Percentiles rank a stretch among this genome's conserved stretches.
phyloP scores from a whole-genome alignment of 2,888 invertebrate species.

The Sabatieria punctata region DNA sequence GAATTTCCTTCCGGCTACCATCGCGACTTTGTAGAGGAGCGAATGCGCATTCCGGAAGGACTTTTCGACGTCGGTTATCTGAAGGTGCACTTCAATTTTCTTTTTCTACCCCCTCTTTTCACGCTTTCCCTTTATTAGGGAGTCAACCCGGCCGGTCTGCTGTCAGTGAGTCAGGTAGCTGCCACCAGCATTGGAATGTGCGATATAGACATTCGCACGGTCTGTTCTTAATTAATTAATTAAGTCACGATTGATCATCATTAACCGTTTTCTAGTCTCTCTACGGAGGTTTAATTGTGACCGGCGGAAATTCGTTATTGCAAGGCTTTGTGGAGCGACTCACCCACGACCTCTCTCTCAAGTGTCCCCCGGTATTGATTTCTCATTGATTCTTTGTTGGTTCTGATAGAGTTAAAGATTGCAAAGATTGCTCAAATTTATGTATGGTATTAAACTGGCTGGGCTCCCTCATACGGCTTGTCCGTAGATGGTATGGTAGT shows the following conservation, averaged over 20 bases:
- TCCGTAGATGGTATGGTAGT: no score
- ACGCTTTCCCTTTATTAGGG: not conserved
- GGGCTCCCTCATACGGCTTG: no score
- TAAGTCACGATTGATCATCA: conserved; percentile 6
- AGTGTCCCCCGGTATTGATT: conserved; percentile 55
- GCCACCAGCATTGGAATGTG: conserved; percentile 83
- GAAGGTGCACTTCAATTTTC: not conserved
- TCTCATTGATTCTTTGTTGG: not conserved
- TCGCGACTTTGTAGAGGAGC: conserved; percentile 79
- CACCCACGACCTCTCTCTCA: conserved; percentile 62
- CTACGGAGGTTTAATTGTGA: conserved; percentile 83
- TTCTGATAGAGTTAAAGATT: no score
- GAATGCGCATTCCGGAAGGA: conserved; percentile 81
- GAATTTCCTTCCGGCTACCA: conserved; percentile 96
- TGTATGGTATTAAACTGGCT: no score
- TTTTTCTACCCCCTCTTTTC: not conserved
- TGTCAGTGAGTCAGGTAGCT: conserved; percentile 41
- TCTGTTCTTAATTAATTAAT: conserved; percentile 32
- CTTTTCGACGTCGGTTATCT: conserved; percentile 59
- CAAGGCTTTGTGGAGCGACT: conserved; percentile 87
- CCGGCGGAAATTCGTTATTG: conserved; percentile 79
- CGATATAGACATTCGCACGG: conserved; percentile 89
- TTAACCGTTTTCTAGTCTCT: conserved; percentile 43
- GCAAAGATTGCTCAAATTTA: no score
- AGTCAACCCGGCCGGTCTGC: conserved; percentile 13